phyloP scores from a whole-genome alignment of 2,888 invertebrate genomes.

The Macrophya annulata region DNA sequence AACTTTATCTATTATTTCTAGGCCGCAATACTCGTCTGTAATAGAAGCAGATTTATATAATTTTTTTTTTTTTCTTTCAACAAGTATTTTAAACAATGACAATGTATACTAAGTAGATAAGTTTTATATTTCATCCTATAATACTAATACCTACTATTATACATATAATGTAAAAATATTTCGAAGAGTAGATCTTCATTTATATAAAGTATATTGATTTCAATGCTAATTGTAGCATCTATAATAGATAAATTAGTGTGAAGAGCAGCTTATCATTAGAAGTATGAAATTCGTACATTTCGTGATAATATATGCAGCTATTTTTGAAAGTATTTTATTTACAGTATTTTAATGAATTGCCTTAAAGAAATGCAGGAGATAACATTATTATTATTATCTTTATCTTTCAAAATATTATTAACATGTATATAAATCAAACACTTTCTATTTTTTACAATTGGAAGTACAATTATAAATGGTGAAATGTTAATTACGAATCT shows the following conservation, averaged over 20 bases:
- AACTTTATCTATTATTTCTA: conserved; percentile 17
- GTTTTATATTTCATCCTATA: neutral
- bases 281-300: conserved; percentile 28
- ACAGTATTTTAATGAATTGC: conserved; percentile 32
- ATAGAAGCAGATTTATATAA: conserved; percentile 10
- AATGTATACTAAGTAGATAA: conserved; percentile 26
- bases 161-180: conserved; percentile 28
- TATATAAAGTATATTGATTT: conserved; percentile 20
- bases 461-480: conserved; percentile 23
- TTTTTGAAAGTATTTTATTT: conserved; percentile 20
- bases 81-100: conserved; percentile 34
- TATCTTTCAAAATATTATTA: neutral
- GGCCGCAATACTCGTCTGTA: conserved; percentile 42
- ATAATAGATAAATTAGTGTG: neutral
- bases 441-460: conserved; percentile 26
- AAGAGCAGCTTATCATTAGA: conserved; percentile 18
- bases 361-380: neutral
- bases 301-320: conserved; percentile 40
- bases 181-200: conserved; percentile 39
- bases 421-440: neutral
- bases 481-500: conserved; percentile 30
- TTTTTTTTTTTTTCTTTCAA: conserved; percentile 18
- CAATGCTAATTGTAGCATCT: conserved; percentile 29
- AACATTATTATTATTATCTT: neutral
- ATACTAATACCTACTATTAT: neutral